Percentiles rank a stretch among this genome's conserved stretches.
These are phyloP conservation scores for Ageneiosus marmoratus DNA, from an alignment of 2,113 vertebrate genomes.

Conservation along the genomic window DNA sequence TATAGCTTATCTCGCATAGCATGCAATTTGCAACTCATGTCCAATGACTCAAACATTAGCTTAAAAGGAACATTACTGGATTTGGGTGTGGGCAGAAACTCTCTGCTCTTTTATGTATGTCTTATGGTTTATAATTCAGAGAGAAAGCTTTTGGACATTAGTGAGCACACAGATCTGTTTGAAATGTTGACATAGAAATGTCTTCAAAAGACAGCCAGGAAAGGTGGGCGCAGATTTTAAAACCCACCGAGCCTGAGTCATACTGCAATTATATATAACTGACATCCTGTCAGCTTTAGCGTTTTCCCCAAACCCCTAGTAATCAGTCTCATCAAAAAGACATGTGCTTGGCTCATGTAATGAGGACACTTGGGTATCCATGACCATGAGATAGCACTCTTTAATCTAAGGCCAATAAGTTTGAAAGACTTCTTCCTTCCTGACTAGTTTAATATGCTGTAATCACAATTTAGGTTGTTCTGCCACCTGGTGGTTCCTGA, in stretches of 20 bases:
- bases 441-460: neutral
- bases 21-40: neutral
- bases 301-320: neutral
- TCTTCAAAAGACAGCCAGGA: constrained; percentile 14
- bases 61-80: neutral
- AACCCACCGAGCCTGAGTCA: constrained; percentile 29
- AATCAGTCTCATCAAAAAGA: constrained; percentile 2
- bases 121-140: neutral
- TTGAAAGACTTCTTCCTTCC: neutral
- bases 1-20: neutral
- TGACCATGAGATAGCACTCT: neutral
- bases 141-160: neutral
- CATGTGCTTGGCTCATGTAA: constrained; percentile 1
- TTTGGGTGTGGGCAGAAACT: constrained; percentile 4
- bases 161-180: neutral
- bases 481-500: constrained; percentile 27
- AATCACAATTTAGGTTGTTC: neutral
- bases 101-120: constrained; percentile 1
- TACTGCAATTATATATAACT: constrained; percentile 11
- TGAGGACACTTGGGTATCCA: constrained; percentile 4
- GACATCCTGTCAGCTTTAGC: neutral
- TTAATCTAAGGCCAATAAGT: neutral
- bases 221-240: constrained; percentile 1
- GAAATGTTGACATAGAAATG: constrained; percentile 4
- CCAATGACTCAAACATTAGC: constrained; percentile 6